Evolutionary conservation across 2,797 vertebrate genomes (phyloP).

Genomic region (Propithecus deckenii): DNA sequence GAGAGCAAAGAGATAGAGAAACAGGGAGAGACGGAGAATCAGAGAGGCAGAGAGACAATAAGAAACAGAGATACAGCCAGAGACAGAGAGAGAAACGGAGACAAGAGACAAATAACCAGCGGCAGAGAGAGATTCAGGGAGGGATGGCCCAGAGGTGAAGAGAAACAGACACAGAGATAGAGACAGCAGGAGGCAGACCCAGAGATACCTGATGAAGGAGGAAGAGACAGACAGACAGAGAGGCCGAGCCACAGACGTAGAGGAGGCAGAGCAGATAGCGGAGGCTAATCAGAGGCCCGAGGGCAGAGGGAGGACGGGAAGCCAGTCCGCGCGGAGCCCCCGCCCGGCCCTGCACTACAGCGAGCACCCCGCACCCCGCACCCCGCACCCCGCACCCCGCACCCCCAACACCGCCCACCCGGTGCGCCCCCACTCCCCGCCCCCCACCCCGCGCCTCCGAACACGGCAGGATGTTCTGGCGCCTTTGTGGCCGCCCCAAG

Average conservation of each 20-base stretch:
- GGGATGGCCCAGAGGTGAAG: neutral
- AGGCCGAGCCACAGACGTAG: neutral
- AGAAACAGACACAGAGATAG: neutral
- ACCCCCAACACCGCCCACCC: too few relatives aligned
- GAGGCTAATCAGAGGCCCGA: neutral
- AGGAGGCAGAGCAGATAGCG: neutral
- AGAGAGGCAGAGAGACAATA: neutral
- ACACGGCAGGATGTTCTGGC: slow-evolving; percentile 80
- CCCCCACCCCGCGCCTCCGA: slow-evolving; percentile 5
- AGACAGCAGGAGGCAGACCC: neutral
- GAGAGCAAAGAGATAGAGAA: neutral
- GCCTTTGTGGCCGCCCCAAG: slow-evolving; percentile 85
- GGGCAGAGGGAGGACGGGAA: neutral
- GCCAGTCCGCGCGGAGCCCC: neutral
- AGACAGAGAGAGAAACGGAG: neutral
- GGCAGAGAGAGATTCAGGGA: neutral
- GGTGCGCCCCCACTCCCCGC: neutral
- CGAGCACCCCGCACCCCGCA: neutral
- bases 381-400: too few relatives aligned
- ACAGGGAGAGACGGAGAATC: neutral
- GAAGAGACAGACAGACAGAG: neutral
- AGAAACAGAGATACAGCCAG: neutral
- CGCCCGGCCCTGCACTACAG: neutral
- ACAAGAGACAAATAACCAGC: neutral
- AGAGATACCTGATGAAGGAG: neutral